phyloP scores from a whole-genome alignment of 2,888 invertebrate genomes.

The Hydrotaea cyrtoneurina region DNA sequence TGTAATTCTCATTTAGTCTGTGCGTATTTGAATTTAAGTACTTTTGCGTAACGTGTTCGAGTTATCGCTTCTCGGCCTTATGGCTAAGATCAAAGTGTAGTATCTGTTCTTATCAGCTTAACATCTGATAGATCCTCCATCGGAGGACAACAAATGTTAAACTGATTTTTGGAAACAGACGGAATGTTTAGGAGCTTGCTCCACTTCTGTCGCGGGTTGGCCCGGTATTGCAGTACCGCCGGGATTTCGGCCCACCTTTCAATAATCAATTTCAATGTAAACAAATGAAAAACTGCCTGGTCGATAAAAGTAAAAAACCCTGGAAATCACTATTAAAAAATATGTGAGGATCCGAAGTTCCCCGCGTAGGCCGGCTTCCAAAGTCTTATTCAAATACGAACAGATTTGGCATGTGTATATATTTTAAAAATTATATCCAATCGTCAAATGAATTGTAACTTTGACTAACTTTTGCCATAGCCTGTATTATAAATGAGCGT shows the following conservation, averaged over 20 bases:
- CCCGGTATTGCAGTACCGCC: conserved; percentile 82
- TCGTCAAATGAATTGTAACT: too few relatives aligned
- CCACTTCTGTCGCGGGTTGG: conserved; percentile 85
- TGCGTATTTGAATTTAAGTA: not conserved
- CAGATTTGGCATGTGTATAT: too few relatives aligned
- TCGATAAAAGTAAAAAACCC: too few relatives aligned
- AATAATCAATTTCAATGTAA: conserved; percentile 37
- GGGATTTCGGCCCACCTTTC: conserved; percentile 59
- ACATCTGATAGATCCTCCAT: conserved; percentile 82
- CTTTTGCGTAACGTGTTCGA: not conserved
- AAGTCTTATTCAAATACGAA: too few relatives aligned
- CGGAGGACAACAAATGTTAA: conserved; percentile 62
- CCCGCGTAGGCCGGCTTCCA: too few relatives aligned
- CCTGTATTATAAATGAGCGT: not conserved
- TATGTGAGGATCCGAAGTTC: too few relatives aligned
- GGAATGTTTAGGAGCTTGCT: conserved; percentile 84
- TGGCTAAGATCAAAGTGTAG: conserved; percentile 85
- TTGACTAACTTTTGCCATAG: too few relatives aligned
- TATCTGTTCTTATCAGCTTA: conserved; percentile 87
- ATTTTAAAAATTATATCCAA: too few relatives aligned
- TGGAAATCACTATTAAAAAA: too few relatives aligned
- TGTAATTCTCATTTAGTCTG: conserved; percentile 45
- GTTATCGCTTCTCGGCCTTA: conserved; percentile 81
- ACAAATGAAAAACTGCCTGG: too few relatives aligned
- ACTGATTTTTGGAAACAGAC: conserved; percentile 81